Base-by-base conservation (phyloP, 2,888 invertebrate genomes). In the Aporophyla nigra region DNA sequence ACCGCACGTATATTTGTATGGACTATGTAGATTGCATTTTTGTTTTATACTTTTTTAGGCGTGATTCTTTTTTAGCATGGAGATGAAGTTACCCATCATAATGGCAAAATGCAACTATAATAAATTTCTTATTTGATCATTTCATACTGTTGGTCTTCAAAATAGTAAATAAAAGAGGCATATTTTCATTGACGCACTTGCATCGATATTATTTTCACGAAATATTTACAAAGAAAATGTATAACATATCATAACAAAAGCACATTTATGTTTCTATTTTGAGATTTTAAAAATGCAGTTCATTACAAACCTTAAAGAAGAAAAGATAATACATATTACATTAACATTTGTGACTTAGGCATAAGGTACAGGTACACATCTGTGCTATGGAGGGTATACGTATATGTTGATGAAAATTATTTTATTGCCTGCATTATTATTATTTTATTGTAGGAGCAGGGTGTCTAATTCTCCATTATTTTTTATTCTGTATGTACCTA, bases 221-320 rank as follows among this genome's bases (percentile, higher is more conserved):
- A 95, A 94, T 96, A 96, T 96, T 95, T 96, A 96, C 96, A 96
- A 95, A 95, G 94, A 93, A 95, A 90, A 92, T 92, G 91, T 93
- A 89, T 93, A 94, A 94, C 92, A 94, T 93, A 88, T 85, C 84
- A 88, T 90, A 95, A 96, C 95, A 96, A 95, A 96, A 96, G 94
- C 95, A 95, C 92, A 94, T 94, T 92, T 92, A 91, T 86, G 80
- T 88, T 93, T 91, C 90, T 93, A 93, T 90, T 89, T 90, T 88
- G 85, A 91, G 88, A 91, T 88, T 93, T 91, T 93, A 93, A 91
- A 96, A 96, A 96, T 95, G 96, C 95, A 94, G 89, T 92, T 91
- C 87, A 82, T 90, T 88, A 89, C 86, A 87, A 87, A 86, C 86
- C 75, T 85, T 84, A 83, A 12, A 78, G 75, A 86, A 85, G 82